Evolutionary conservation across 37 sponge, comb jelly and placozoan genomes (phyloP).

Genomic region (Bolinopsis microptera): DNA sequence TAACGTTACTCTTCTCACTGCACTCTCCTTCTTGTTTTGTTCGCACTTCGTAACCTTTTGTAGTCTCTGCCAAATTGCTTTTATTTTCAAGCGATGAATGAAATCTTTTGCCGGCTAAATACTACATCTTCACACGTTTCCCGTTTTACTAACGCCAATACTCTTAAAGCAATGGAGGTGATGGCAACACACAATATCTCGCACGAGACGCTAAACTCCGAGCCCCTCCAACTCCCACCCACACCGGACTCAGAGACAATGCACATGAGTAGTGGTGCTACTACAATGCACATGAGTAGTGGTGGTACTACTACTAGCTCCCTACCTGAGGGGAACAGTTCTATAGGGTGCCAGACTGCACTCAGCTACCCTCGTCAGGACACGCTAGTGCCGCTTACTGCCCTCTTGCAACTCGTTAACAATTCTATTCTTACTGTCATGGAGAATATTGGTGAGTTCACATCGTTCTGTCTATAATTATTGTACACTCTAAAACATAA

Average conservation of each 20-base stretch:
- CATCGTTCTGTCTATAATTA: neutral
- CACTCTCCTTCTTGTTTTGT: no score
- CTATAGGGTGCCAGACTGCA: conserved; percentile 57
- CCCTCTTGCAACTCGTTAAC: conserved; percentile 41
- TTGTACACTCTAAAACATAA: no score
- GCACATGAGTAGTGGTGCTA: no score
- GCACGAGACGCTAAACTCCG: neutral
- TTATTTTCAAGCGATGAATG: no score
- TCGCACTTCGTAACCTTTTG: no score
- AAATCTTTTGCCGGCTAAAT: no score
- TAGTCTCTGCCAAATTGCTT: no score
- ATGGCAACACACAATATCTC: conserved; percentile 4
- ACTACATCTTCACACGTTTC: no score
- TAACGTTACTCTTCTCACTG: no score
- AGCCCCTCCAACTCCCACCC: neutral
- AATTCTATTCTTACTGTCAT: conserved; percentile 62
- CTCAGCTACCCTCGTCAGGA: conserved; percentile 38
- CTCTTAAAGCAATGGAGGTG: neutral
- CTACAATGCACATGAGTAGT: no score
- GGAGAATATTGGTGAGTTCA: conserved; percentile 47
- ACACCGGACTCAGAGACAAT: neutral
- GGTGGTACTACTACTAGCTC: neutral
- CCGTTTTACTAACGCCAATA: no score
- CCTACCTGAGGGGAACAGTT: neutral
- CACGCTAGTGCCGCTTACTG: conserved; percentile 56